Conservation (phyloP, 2,113 vertebrate species). For the Zonotrichia leucophrys region DNA sequence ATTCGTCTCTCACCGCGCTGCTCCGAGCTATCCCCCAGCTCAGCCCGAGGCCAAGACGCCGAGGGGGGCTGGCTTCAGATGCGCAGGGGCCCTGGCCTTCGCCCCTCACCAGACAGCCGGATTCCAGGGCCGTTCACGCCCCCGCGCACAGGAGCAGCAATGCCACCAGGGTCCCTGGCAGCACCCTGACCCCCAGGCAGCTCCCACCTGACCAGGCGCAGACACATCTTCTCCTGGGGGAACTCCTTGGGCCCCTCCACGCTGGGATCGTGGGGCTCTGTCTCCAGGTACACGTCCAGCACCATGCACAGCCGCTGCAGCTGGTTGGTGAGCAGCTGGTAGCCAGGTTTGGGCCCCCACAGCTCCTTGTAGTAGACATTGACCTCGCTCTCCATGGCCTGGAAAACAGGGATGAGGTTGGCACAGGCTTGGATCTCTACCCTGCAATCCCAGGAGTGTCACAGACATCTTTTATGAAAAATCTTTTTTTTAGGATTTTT, state of each 20-base stretch:
- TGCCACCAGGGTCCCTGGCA: neutral
- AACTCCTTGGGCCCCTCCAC: slow-evolving; percentile 96
- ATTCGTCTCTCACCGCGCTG: no score
- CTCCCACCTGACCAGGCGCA: slow-evolving; percentile 90
- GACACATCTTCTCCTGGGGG: slow-evolving; percentile 97
- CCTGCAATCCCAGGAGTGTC: neutral
- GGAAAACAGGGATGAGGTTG: neutral
- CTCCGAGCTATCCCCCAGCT: no score
- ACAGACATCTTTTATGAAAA: no score
- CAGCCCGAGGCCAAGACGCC: no score
- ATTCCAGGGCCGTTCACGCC: no score
- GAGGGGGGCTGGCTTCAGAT: no score
- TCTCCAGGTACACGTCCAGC: slow-evolving; percentile 95
- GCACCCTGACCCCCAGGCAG: neutral
- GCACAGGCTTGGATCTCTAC: accelerated
- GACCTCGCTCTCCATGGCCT: slow-evolving; percentile 96
- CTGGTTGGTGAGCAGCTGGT: slow-evolving; percentile 98
- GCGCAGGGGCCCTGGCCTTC: no score
- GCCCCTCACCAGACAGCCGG: no score
- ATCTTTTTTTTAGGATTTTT: no score
- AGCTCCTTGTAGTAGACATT: slow-evolving; percentile 91
- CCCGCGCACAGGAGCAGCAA: no score
- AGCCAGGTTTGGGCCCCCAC: slow-evolving; percentile 85
- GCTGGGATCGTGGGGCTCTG: slow-evolving; percentile 87
- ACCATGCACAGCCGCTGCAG: slow-evolving; percentile 90